These are phyloP conservation scores for Batillaria attramentaria DNA, from an alignment of 1,140 invertebrate species.

Conservation along the genomic window DNA sequence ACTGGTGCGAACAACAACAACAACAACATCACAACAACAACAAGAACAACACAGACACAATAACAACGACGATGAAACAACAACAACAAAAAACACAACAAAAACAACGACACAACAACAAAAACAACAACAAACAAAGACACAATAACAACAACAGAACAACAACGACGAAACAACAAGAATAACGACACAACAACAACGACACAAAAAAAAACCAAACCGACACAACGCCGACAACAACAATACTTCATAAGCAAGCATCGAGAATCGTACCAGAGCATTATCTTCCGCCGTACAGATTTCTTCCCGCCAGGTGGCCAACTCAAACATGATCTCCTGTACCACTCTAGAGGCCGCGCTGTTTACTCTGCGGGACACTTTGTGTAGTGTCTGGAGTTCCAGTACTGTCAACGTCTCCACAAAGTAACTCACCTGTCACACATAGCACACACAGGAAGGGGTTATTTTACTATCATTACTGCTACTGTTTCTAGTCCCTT, in stretches of 20 bases:
- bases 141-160: not conserved
- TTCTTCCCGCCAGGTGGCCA: not conserved
- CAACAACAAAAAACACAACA: too few species aligned
- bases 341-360: not conserved
- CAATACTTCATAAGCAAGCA: not conserved
- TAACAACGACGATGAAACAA: too few species aligned
- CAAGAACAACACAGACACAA: too few species aligned
- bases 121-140: not conserved
- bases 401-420: not conserved
- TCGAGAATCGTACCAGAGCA: not conserved
- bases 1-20: too few species aligned
- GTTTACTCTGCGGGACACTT: not conserved
- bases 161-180: not conserved
- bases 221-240: not conserved
- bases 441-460: not conserved
- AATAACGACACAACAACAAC: not conserved
- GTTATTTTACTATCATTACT: not conserved
- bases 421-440: not conserved
- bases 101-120: too few species aligned
- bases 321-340: not conserved
- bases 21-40: too few species aligned
- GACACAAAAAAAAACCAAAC: not conserved
- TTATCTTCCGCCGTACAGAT: not conserved
- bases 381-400: constrained; percentile 14
- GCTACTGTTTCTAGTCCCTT: not conserved